Percentiles rank a stretch among this genome's conserved stretches.
Conservation (phyloP, 1,140 invertebrate genomes). For the Eriosoma lanigerum region DNA sequence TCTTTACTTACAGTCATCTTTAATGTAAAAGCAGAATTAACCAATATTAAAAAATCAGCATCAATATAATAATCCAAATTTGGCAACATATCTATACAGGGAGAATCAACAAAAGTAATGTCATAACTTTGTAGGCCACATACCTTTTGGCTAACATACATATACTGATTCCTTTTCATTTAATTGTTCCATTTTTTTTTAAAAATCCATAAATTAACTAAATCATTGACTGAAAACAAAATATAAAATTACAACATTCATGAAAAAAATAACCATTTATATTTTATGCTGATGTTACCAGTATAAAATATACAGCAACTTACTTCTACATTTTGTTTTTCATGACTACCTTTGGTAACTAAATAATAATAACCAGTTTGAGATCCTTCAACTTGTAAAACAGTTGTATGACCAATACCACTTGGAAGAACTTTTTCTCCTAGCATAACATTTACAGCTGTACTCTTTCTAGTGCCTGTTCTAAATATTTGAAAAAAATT, state of each 20-base stretch:
- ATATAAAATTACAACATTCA: conserved; percentile 9
- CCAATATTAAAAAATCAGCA: conserved; percentile 98
- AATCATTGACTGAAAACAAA: conserved; percentile 75
- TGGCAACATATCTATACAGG: conserved; percentile 96
- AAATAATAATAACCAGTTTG: conserved; percentile 86
- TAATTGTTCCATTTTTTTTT: conserved; percentile 76
- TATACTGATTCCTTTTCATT: conserved; percentile 84
- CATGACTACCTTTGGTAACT: conserved; percentile 76
- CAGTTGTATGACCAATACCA: conserved; percentile 98
- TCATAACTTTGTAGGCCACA: conserved; percentile 93
- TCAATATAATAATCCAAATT: conserved; percentile 98
- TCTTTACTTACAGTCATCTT: conserved; percentile 82
- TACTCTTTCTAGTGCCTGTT: conserved; percentile 99
- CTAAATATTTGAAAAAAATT: conserved; percentile 62
- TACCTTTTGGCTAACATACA: conserved; percentile 94
- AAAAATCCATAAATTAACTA: conserved; percentile 90
- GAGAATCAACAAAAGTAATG: conserved; percentile 97
- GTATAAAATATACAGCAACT: neutral
- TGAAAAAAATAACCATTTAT: neutral
- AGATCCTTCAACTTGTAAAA: conserved; percentile 93
- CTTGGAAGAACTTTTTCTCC: conserved; percentile 95
- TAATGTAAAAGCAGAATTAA: conserved; percentile 98
- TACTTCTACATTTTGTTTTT: conserved; percentile 79
- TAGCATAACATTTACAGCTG: conserved; percentile 99
- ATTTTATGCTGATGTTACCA: too few species aligned